Evolutionary conservation across 2,888 invertebrate genomes (phyloP).

Genomic region (Nebria brevicollis): DNA sequence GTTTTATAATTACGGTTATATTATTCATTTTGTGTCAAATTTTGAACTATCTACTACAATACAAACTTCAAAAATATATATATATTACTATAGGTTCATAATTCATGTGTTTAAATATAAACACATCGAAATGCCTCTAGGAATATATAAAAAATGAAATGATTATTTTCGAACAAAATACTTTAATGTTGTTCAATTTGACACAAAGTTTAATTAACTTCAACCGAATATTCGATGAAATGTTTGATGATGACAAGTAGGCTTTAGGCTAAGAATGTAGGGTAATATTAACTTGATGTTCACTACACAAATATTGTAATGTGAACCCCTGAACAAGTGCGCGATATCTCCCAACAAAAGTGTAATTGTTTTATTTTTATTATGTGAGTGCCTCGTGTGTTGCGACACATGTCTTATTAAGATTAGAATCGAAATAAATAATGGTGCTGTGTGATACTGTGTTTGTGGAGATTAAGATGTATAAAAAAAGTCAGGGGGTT

Average conservation of each 20-base stretch:
- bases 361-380: constrained; percentile 4
- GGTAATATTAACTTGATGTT: constrained; percentile 10
- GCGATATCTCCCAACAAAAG: not conserved
- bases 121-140: no score
- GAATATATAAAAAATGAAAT: no score
- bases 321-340: constrained; percentile 14
- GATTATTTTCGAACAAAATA: no score
- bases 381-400: not conserved
- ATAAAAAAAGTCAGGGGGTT: constrained; percentile 36
- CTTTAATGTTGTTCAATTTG: no score
- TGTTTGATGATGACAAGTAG: not conserved
- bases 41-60: no score
- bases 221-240: not conserved
- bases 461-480: not conserved
- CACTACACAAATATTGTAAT: constrained; percentile 13
- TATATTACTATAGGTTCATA: no score
- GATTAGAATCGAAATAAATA: constrained; percentile 6
- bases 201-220: no score
- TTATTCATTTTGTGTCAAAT: no score
- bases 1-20: not conserved
- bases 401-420: constrained; percentile 37
- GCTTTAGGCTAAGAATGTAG: not conserved
- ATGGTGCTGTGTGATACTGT: constrained; percentile 15
- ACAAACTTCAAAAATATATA: no score
- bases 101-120: no score